These are phyloP conservation scores for Dynastes grantii DNA, from an alignment of 2,888 invertebrate species.

Conservation along the genomic window DNA sequence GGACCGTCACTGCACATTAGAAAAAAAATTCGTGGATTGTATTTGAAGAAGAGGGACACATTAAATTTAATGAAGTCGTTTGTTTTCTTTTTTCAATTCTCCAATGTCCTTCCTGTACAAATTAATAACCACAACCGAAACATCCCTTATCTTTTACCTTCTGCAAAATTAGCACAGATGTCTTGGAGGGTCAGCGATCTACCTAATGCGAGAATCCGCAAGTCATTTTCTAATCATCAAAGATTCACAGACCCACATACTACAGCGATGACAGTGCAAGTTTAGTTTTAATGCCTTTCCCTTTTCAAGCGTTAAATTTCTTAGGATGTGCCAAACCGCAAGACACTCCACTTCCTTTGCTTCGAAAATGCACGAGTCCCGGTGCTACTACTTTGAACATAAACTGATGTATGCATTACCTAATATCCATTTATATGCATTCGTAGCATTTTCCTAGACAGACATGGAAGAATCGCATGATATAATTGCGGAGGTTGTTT, in stretches of 20 bases:
- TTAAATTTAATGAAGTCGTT: too few species aligned
- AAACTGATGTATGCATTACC: not conserved
- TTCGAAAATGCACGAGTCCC: not conserved
- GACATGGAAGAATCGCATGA: conserved; percentile 39
- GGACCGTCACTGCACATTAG: too few species aligned
- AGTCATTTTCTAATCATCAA: conserved; percentile 61
- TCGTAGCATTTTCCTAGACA: not conserved
- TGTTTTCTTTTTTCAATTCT: too few species aligned
- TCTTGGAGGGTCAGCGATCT: conserved; percentile 52
- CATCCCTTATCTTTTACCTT: conserved; percentile 4
- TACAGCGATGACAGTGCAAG: conserved; percentile 51
- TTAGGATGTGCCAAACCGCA: conserved; percentile 34
- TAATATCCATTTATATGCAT: conserved; percentile 14
- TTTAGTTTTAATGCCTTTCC: conserved; percentile 54
- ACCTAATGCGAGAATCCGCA: conserved; percentile 54
- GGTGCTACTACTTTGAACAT: not conserved
- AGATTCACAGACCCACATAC: conserved; percentile 54
- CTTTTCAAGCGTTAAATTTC: conserved; percentile 53
- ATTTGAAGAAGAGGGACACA: too few species aligned
- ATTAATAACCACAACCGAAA: conserved; percentile 1
- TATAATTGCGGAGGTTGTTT: conserved; percentile 27
- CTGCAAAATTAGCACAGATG: conserved; percentile 59
- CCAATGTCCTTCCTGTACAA: not conserved
- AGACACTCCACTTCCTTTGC: conserved; percentile 26
- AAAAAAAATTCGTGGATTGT: too few species aligned